These are phyloP conservation scores for Drosophila ficusphila DNA, from an alignment of 1,140 invertebrate genomes.

Conservation along the genomic window DNA sequence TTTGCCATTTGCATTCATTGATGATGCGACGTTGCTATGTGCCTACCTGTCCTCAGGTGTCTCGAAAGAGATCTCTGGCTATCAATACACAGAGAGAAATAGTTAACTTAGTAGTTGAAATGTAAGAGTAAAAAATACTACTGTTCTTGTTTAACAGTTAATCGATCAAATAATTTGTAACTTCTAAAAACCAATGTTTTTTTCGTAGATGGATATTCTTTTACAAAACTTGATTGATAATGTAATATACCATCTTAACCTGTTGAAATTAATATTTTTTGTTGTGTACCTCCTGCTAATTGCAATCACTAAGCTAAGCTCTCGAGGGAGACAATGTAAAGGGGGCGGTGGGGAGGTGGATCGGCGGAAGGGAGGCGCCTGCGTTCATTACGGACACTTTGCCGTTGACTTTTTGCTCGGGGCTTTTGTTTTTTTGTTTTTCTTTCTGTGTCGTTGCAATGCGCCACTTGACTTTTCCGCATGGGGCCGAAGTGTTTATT, in stretches of 20 bases:
- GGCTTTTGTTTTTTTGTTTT: conserved; percentile 16
- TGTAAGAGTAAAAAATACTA: too few relatives aligned
- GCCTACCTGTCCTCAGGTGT: conserved; percentile 9
- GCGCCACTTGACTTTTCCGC: conserved; percentile 77
- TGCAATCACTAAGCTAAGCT: conserved; percentile 60
- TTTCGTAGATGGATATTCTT: too few relatives aligned
- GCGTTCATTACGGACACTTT: conserved; percentile 66
- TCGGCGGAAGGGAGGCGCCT: conserved; percentile 23
- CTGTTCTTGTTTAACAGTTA: too few relatives aligned
- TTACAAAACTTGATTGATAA: too few relatives aligned
- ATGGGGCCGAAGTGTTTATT: conserved; percentile 73
- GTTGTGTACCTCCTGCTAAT: conserved; percentile 49
- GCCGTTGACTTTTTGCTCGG: conserved; percentile 32
- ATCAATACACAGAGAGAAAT: not conserved
- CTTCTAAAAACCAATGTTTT: too few relatives aligned
- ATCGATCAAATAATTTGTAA: too few relatives aligned
- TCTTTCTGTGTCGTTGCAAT: conserved; percentile 52
- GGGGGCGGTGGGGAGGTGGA: not conserved
- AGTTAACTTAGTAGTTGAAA: too few relatives aligned
- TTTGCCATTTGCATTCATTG: conserved; percentile 62
- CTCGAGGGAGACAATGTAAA: not conserved
- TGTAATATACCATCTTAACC: too few relatives aligned
- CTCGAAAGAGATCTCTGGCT: not conserved
- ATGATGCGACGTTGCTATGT: not conserved
- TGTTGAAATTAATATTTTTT: not conserved